phyloP scores from a whole-genome alignment of 2,797 vertebrate genomes.

The Ambastaia sidthimunki region DNA sequence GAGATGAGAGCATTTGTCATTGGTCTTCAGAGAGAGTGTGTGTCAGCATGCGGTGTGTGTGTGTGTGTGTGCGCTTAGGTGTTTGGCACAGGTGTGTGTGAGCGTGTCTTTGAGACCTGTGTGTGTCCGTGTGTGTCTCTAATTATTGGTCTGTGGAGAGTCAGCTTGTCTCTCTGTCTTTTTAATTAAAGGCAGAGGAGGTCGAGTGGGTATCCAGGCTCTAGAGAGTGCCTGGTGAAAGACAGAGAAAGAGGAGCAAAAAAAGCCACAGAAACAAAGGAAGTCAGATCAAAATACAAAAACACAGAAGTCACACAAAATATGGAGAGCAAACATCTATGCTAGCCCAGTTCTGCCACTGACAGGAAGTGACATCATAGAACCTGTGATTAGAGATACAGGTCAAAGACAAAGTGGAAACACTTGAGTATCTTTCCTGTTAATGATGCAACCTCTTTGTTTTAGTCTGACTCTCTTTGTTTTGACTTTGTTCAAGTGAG shows the following conservation, averaged over 20 bases:
- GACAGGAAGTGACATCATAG: constrained; percentile 39
- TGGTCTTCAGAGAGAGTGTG: constrained; percentile 43
- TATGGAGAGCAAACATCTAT: constrained; percentile 35
- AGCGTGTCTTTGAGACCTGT: constrained; percentile 38
- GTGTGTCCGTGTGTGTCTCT: constrained; percentile 44
- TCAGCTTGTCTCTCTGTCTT: constrained; percentile 54
- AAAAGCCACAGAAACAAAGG: constrained; percentile 34
- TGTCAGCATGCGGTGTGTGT: neutral
- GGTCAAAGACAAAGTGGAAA: neutral
- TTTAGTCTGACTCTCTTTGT: constrained; percentile 25
- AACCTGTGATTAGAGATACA: constrained; percentile 17
- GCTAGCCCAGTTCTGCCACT: constrained; percentile 46
- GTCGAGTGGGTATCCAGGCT: constrained; percentile 52
- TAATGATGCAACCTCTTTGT: constrained; percentile 30
- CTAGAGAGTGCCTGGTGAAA: constrained; percentile 31
- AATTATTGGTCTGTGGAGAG: constrained; percentile 50
- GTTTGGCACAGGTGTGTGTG: constrained; percentile 27
- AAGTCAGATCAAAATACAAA: constrained; percentile 33
- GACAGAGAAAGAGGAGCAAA: constrained; percentile 11
- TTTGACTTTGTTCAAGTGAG: constrained; percentile 32
- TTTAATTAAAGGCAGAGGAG: constrained; percentile 54
- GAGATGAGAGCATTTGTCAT: constrained; percentile 54
- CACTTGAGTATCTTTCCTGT: constrained; percentile 11
- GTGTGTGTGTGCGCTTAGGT: neutral
- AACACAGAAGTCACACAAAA: constrained; percentile 35